Evolutionary conservation across 2,797 vertebrate genomes (phyloP).

Genomic region (Takifugu ocellatus): DNA sequence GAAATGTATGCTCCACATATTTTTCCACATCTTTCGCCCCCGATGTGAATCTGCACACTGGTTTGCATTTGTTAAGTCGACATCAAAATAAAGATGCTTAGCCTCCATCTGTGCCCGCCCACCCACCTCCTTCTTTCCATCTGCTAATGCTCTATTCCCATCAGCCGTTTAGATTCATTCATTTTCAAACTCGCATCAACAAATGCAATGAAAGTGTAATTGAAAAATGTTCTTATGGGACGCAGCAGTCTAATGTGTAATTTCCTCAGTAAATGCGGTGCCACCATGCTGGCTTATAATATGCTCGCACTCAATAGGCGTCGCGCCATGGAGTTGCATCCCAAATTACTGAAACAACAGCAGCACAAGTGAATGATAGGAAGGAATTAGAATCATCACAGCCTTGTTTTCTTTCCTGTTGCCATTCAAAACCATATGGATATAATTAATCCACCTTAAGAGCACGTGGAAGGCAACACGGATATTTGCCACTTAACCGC

Average conservation of each 20-base stretch:
- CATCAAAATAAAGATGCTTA: slow-evolving; percentile 33
- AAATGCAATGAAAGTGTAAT: slow-evolving; percentile 71
- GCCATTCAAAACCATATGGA: slow-evolving; percentile 65
- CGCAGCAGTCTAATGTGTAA: slow-evolving; percentile 62
- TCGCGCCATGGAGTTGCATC: slow-evolving; percentile 50
- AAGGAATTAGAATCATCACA: slow-evolving; percentile 45
- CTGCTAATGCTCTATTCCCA: slow-evolving; percentile 35
- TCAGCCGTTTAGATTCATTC: slow-evolving; percentile 38
- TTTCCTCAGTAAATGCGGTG: slow-evolving; percentile 58
- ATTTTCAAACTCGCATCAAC: slow-evolving; percentile 45
- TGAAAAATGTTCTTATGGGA: slow-evolving; percentile 74
- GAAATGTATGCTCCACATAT: slow-evolving; percentile 18
- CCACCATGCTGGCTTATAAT: slow-evolving; percentile 66
- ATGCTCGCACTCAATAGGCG: slow-evolving; percentile 44
- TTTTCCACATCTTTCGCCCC: slow-evolving; percentile 23
- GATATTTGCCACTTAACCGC: too few relatives aligned
- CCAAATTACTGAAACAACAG: slow-evolving; percentile 47
- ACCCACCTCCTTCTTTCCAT: slow-evolving; percentile 9
- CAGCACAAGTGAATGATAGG: slow-evolving; percentile 35
- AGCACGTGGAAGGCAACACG: slow-evolving; percentile 14
- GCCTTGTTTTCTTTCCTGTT: slow-evolving; percentile 41
- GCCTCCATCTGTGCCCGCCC: slow-evolving; percentile 29
- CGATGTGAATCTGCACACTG: slow-evolving; percentile 2
- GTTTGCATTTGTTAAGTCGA: slow-evolving; percentile 19
- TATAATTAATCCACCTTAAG: slow-evolving; percentile 66